Percentiles rank a stretch among this genome's conserved stretches.
phyloP scores from a whole-genome alignment of 1,140 invertebrate genomes.

The Scaptomyza graminum region DNA sequence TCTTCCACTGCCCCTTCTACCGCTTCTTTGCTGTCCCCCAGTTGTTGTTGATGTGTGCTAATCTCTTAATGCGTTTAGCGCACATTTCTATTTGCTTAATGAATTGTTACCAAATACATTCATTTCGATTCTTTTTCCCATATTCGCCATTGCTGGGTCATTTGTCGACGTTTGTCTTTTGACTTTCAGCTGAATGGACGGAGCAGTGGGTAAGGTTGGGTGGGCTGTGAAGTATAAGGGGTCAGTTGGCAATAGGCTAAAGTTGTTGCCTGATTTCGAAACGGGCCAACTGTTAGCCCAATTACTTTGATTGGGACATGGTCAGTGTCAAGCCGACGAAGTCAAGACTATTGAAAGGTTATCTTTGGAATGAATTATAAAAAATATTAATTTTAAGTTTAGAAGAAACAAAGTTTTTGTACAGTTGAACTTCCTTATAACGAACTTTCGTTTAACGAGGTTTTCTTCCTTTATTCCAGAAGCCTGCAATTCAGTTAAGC shows the following conservation, averaged over 20 bases:
- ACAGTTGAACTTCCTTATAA: no score
- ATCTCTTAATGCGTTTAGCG: constrained; percentile 82
- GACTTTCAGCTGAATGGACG: constrained; percentile 38
- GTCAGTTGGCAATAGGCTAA: not conserved
- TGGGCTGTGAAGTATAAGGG: not conserved
- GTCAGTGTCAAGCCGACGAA: constrained; percentile 61
- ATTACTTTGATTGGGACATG: constrained; percentile 69
- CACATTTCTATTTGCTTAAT: constrained; percentile 82
- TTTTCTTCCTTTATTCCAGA: no score
- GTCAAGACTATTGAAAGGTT: no score
- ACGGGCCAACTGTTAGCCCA: constrained; percentile 53
- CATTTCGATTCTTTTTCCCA: constrained; percentile 54
- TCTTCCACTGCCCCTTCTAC: not conserved
- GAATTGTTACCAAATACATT: constrained; percentile 81
- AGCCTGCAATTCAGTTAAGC: no score
- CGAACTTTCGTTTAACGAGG: no score
- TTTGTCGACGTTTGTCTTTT: constrained; percentile 80
- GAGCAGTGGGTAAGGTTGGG: no score
- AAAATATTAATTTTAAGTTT: no score
- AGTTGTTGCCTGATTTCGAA: constrained; percentile 38
- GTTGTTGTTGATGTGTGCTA: constrained; percentile 69
- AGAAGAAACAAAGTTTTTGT: no score
- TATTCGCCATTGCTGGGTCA: constrained; percentile 70
- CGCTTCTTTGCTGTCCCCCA: constrained; percentile 6
- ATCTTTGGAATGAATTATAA: no score